Evolutionary conservation across 2,797 vertebrate genomes (phyloP).

Genomic region (Siniperca undulata): DNA sequence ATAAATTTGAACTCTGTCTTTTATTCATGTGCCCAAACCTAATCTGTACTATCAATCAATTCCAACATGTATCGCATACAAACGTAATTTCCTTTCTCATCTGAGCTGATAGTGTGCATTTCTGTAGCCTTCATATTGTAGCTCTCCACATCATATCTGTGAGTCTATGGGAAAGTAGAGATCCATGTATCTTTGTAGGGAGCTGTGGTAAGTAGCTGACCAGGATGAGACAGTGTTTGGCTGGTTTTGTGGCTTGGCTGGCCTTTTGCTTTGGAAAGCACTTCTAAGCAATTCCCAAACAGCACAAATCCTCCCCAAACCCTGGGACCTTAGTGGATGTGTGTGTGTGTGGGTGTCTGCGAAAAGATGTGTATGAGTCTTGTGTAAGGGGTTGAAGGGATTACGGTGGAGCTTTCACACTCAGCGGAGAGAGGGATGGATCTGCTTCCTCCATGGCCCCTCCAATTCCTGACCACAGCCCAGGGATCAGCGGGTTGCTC

Average conservation of each 20-base stretch:
- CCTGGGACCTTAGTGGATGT: constrained; percentile 62
- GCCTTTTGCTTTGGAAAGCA: constrained; percentile 78
- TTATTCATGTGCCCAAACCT: neutral
- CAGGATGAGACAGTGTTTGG: constrained; percentile 56
- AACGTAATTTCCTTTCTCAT: constrained; percentile 1
- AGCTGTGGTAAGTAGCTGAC: constrained; percentile 64
- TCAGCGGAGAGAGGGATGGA: constrained; percentile 77
- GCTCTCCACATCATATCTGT: constrained; percentile 29
- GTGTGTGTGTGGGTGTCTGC: constrained; percentile 33
- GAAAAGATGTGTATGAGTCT: constrained; percentile 47
- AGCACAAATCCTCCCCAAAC: constrained; percentile 80
- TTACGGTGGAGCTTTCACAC: constrained; percentile 82
- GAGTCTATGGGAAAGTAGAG: constrained; percentile 26
- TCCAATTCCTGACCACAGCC: constrained; percentile 76
- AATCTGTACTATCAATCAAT: constrained; percentile 8
- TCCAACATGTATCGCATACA: neutral
- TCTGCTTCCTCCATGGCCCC: constrained; percentile 70
- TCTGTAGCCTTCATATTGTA: neutral
- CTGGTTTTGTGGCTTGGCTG: constrained; percentile 65
- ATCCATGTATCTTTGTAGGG: constrained; percentile 44
- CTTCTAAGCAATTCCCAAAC: constrained; percentile 83
- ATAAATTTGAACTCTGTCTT: constrained; percentile 1
- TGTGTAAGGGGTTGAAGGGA: constrained; percentile 74
- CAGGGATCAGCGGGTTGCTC: constrained; percentile 76
- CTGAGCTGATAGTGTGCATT: constrained; percentile 24